Percentiles rank a stretch among this genome's conserved stretches.
These are phyloP conservation scores for Lithosia quadra DNA, from an alignment of 2,888 invertebrate genomes.

Conservation along the genomic window DNA sequence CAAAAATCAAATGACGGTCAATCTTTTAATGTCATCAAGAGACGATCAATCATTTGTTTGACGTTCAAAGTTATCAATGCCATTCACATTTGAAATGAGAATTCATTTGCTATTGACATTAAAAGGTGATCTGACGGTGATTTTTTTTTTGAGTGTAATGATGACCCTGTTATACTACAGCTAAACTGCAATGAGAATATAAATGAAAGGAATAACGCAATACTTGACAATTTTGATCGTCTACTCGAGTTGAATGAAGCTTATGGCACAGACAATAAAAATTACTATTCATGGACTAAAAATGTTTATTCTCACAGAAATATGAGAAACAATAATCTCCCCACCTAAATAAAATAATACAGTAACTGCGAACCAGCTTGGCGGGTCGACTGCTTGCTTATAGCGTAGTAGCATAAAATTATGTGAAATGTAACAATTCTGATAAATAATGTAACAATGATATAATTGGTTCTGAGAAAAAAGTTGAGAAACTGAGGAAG, in stretches of 20 bases:
- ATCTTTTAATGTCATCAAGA: constrained; percentile 1
- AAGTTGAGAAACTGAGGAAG: no score
- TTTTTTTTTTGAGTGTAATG: neutral
- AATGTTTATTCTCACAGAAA: neutral
- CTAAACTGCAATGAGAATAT: no score
- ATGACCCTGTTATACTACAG: neutral
- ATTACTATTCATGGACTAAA: no score
- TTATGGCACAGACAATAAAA: no score
- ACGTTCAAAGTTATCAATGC: neutral
- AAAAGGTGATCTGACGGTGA: neutral
- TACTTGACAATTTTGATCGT: neutral
- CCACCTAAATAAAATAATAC: neutral
- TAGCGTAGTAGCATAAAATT: neutral
- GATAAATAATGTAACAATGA: no score
- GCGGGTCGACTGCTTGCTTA: neutral
- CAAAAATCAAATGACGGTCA: neutral
- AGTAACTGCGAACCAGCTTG: neutral
- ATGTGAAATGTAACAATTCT: no score
- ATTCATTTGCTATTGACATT: neutral
- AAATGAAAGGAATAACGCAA: no score
- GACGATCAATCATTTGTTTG: neutral
- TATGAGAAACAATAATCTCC: neutral
- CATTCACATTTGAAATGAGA: neutral
- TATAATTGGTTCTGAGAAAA: neutral
- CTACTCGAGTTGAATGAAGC: no score